A percentile compares a stretch with the other conserved stretches of the same genome.
phyloP scores from a whole-genome alignment of 2,888 invertebrate genomes.

The Sphaeridia pumilis region DNA sequence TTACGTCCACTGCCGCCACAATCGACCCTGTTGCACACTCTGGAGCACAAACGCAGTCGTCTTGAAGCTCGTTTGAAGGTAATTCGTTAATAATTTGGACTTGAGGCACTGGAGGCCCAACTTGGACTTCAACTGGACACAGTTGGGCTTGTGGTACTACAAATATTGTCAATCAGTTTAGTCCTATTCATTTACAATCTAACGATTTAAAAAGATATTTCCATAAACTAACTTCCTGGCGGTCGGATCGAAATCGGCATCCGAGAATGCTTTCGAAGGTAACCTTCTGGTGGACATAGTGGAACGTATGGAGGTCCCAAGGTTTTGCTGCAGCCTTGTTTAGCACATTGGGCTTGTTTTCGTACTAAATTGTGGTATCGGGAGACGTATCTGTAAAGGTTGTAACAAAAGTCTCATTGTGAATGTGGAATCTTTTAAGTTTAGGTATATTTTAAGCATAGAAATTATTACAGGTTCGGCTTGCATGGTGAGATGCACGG shows the following conservation, averaged over 20 bases:
- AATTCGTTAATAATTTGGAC: too few species aligned
- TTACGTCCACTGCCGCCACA: background rate
- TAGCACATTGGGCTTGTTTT: conserved; percentile 19
- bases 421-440: background rate
- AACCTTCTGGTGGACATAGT: conserved; percentile 49
- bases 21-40: background rate
- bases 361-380: conserved; percentile 25
- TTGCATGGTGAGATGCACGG: conserved; percentile 43
- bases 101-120: background rate
- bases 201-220: background rate
- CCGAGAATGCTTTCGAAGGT: conserved; percentile 52
- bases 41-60: background rate
- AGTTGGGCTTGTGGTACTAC: conserved; percentile 12
- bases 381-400: conserved; percentile 25
- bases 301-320: conserved; percentile 58
- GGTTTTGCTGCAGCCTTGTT: conserved; percentile 39
- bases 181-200: background rate
- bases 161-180: background rate
- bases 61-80: too few species aligned
- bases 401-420: background rate
- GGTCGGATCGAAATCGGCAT: conserved; percentile 27
- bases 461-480: conserved; percentile 24
- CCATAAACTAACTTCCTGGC: conserved; percentile 12
- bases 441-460: background rate
- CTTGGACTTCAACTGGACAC: conserved; percentile 9